These are phyloP conservation scores for Enteromius viviparus DNA, from an alignment of 2,797 vertebrate genomes.

Conservation along the genomic window DNA sequence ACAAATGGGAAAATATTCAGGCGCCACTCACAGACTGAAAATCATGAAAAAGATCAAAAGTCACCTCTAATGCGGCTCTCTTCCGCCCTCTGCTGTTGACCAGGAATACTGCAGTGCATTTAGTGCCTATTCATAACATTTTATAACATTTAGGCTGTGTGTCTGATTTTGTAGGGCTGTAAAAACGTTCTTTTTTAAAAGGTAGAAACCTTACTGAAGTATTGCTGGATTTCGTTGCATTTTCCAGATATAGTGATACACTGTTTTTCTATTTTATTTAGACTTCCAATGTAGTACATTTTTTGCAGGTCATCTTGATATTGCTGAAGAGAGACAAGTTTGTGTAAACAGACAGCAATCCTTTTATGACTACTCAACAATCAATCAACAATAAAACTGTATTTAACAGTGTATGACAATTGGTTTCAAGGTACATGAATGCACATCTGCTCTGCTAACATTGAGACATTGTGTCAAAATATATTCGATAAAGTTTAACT, in stretches of 20 bases:
- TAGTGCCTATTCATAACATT: background rate
- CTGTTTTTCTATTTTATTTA: background rate
- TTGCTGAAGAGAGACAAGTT: background rate
- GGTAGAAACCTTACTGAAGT: background rate
- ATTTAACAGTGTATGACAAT: background rate
- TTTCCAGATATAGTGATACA: background rate
- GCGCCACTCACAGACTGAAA: background rate
- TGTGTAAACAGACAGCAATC: background rate
- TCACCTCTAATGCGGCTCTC: background rate
- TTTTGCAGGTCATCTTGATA: background rate
- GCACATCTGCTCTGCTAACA: background rate
- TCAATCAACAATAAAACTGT: background rate
- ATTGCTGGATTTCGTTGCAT: background rate
- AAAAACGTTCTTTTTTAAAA: too few species aligned
- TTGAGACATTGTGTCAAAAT: background rate
- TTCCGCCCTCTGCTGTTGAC: constrained; percentile 47
- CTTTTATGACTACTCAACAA: background rate
- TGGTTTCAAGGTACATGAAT: background rate
- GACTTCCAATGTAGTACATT: background rate
- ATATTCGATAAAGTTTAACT: background rate
- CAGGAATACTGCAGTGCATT: background rate
- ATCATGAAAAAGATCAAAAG: background rate
- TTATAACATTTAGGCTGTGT: background rate
- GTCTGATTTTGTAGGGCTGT: background rate
- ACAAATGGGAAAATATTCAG: background rate